Evolutionary conservation across 2,113 vertebrate genomes (phyloP).

Genomic region (Sorex araneus): DNA sequence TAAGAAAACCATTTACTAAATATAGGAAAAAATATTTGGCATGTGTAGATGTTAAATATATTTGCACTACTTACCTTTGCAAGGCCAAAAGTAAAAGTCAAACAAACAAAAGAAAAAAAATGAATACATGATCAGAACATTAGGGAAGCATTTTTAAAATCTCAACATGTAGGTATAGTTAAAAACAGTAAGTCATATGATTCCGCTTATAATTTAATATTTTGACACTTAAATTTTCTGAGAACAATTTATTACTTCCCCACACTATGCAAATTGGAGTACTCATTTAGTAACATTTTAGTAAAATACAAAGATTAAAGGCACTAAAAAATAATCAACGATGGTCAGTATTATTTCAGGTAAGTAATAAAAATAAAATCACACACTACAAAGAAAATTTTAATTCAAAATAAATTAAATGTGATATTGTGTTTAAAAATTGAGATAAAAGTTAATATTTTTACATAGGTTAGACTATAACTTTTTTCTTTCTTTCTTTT

Average conservation of each 20-base stretch:
- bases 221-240: conserved; percentile 15
- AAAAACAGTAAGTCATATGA: neutral
- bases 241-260: neutral
- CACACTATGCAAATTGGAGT: neutral
- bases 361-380: neutral
- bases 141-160: neutral
- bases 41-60: neutral
- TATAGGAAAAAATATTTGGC: neutral
- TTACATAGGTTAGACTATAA: no score
- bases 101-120: neutral
- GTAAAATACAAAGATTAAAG: neutral
- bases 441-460: neutral
- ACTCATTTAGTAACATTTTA: neutral
- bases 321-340: neutral
- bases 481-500: no score
- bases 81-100: neutral
- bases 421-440: neutral
- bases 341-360: neutral
- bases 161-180: neutral
- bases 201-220: conserved; percentile 21
- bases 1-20: neutral
- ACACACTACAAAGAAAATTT: neutral
- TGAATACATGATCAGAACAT: neutral
- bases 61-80: neutral
- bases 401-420: conserved; percentile 3